These are phyloP conservation scores for Sus cebifrons DNA, from an alignment of 2,797 vertebrate species.

Conservation along the genomic window DNA sequence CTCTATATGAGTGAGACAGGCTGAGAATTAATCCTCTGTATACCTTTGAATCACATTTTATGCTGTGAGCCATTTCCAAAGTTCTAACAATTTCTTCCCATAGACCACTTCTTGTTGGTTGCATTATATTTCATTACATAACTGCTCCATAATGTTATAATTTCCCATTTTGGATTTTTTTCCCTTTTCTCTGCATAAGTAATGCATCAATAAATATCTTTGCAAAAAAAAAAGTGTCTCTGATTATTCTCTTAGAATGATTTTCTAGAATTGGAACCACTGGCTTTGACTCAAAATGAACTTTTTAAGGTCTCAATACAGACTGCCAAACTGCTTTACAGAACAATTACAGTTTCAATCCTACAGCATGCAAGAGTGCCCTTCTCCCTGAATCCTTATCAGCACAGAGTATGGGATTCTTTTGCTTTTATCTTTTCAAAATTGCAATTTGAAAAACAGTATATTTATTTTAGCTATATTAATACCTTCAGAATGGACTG, in stretches of 20 bases:
- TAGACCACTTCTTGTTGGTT: neutral
- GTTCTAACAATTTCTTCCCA: constrained; percentile 15
- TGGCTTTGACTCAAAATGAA: constrained; percentile 60
- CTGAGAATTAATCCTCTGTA: neutral
- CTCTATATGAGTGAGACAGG: neutral
- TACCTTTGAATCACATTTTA: neutral
- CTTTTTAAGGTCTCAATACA: constrained; percentile 55
- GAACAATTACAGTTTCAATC: constrained; percentile 56
- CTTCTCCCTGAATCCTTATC: constrained; percentile 41
- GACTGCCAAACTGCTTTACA: constrained; percentile 39
- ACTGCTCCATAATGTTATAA: neutral
- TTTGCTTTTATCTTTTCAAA: constrained; percentile 65
- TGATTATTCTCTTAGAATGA: constrained; percentile 57
- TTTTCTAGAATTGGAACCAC: constrained; percentile 44
- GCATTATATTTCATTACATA: neutral
- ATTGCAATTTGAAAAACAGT: constrained; percentile 67
- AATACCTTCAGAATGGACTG: constrained; percentile 48
- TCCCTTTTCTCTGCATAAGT: constrained; percentile 50
- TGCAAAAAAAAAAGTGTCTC: neutral
- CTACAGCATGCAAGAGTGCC: neutral
- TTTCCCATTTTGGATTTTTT: neutral
- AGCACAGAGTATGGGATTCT: neutral
- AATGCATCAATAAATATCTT: neutral
- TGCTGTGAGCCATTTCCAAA: constrained; percentile 15
- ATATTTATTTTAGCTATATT: constrained; percentile 61